phyloP scores from a whole-genome alignment of 2,888 invertebrate genomes.

The Meandrusa payeni region DNA sequence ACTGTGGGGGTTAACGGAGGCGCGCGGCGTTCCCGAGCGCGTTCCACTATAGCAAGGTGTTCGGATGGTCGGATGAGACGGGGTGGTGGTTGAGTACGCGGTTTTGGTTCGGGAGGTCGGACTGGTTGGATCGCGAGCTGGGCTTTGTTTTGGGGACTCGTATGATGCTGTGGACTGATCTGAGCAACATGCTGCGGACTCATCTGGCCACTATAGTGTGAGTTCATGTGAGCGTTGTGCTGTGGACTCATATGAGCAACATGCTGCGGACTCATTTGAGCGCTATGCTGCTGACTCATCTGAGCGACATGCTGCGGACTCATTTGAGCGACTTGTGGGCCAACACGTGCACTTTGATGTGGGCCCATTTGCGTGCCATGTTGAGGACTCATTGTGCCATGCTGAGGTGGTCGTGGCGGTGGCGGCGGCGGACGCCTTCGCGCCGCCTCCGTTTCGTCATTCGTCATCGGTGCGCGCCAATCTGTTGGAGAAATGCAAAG shows the following conservation, averaged over 20 bases:
- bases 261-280: conserved; percentile 11
- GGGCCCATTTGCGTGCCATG: conserved; percentile 8
- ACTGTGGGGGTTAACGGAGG: conserved; percentile 55
- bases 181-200: conserved; percentile 20
- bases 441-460: conserved; percentile 71
- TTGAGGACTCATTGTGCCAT: conserved; percentile 11
- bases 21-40: conserved; percentile 44
- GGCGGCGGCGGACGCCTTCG: conserved; percentile 60
- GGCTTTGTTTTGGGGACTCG: conserved; percentile 16
- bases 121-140: conserved; percentile 27
- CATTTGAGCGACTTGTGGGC: conserved; percentile 3
- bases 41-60: conserved; percentile 52
- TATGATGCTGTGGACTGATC: conserved; percentile 14
- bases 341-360: conserved; percentile 7
- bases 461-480: conserved; percentile 77
- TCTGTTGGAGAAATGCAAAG: conserved; percentile 56
- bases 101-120: conserved; percentile 52
- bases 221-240: not conserved
- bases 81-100: conserved; percentile 52
- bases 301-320: conserved; percentile 21
- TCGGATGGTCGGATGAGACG: conserved; percentile 70
- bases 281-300: conserved; percentile 5
- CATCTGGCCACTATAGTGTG: conserved; percentile 12
- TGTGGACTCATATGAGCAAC: conserved; percentile 9
- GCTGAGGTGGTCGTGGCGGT: conserved; percentile 57